Evolutionary conservation across 2,113 vertebrate species (phyloP), one percentile per base, ranked within the genome.

Genomic region (Labeo catla): DNA sequence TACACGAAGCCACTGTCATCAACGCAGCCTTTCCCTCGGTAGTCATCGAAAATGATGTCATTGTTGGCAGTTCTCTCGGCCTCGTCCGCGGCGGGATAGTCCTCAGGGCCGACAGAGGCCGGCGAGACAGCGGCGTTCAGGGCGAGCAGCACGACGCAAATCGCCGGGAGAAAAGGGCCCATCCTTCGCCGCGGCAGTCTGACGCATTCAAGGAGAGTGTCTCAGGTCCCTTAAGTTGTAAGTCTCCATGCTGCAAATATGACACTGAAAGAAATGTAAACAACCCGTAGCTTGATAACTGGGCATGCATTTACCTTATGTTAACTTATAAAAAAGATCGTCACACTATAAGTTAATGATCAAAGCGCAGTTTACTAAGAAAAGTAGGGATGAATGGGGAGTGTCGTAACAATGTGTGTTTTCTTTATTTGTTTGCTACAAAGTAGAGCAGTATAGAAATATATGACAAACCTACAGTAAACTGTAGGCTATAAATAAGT

Each of bases 1-100:
- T 99, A 99, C 79, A 99, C 98, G 92, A 99, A 99, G 86, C 98
- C 98, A 86, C 98, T 99, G 96, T 99, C 98, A 86, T 99, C 98
- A 94, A 99, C 98, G 91, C 98, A 99, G 73, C 97, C 98, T 93
- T 99, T 99, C 72, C 98, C 98, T 89, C 98, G 95, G 93, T 99
- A 99, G 94, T 99, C 98, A 91, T 99, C 98, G 91, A 99, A 99
- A 86, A 98, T 96, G 90, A 99, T 94, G 95, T 97, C 97, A 87
- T 98, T 98, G 70, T 93, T 95, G 91, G 95, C 96, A 72, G 94
- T 93, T 92, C 96, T 97, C 92, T 98, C 98, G 89, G 96, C 95
- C 92, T 99, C 98, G 88, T 98, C 98, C 6, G 95, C 95, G 0
- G 95, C 93, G 89, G 82, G 68, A 73, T 99, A 98, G 92, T 99